A percentile compares a stretch with the other conserved stretches of the same genome.
phyloP scores from a whole-genome alignment of 1,140 invertebrate species.

The Sminthurinus signatus region DNA sequence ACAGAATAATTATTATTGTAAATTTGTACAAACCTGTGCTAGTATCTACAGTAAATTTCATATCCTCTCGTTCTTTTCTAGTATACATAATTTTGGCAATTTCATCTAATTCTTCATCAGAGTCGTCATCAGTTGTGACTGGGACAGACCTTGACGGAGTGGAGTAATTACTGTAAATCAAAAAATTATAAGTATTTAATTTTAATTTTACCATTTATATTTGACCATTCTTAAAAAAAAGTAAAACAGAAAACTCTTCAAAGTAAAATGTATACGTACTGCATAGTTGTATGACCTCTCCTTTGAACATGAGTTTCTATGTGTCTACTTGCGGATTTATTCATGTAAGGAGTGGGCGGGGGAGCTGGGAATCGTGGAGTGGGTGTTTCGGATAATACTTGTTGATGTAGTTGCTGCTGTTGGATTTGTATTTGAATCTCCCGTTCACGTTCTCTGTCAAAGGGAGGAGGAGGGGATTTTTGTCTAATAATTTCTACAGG shows the following conservation, averaged over 20 bases:
- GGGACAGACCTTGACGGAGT: not conserved
- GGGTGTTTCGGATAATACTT: not conserved
- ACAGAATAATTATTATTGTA: no score
- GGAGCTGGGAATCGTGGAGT: slow-evolving; percentile 35
- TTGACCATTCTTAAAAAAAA: no score
- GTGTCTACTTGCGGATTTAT: slow-evolving; percentile 19
- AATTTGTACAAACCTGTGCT: slow-evolving; percentile 4
- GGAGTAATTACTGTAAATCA: not conserved
- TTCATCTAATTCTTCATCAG: slow-evolving; percentile 3
- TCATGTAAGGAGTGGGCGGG: slow-evolving; percentile 40
- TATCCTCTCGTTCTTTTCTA: not conserved
- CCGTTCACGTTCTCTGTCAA: no score
- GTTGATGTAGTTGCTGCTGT: no score
- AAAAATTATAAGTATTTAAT: no score
- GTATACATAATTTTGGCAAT: slow-evolving; percentile 12
- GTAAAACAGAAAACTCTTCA: not conserved
- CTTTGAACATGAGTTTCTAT: slow-evolving; percentile 47
- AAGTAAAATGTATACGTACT: not conserved
- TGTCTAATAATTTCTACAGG: no score
- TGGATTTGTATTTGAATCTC: no score
- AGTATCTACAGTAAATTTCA: slow-evolving; percentile 8
- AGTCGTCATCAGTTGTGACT: slow-evolving; percentile 1
- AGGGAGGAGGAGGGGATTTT: no score
- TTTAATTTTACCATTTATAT: no score
- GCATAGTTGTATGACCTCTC: not conserved